Percentiles rank a stretch among this genome's conserved stretches.
Conservation (phyloP, 2,888 invertebrate genomes). For the Poecilobothrus nobilitatus region DNA sequence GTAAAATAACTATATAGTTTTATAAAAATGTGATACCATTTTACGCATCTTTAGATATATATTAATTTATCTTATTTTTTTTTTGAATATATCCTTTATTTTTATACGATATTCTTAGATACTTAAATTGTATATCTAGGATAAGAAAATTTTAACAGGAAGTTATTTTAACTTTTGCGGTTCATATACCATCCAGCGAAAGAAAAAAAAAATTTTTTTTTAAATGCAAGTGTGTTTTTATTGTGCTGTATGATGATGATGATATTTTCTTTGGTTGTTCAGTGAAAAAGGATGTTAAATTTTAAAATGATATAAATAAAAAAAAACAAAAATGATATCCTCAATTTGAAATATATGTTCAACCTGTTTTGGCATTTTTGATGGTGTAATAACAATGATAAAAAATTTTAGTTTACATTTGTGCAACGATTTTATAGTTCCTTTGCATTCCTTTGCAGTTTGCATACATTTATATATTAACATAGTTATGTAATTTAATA, state of each 20-base stretch:
- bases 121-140: too few relatives aligned
- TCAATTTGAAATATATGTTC: not conserved
- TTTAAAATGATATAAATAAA: not conserved
- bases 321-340: not conserved
- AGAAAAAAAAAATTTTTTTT: not conserved
- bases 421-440: too few relatives aligned
- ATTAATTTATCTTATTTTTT: too few relatives aligned
- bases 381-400: too few relatives aligned
- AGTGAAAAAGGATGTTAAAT: not conserved
- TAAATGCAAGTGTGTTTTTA: not conserved
- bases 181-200: not conserved
- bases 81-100: too few relatives aligned
- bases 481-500: not conserved
- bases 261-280: too few relatives aligned
- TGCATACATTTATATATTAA: not conserved
- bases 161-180: constrained; percentile 1
- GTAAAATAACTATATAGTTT: too few relatives aligned
- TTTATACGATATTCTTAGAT: too few relatives aligned
- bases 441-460: not conserved
- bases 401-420: too few relatives aligned
- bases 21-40: too few relatives aligned
- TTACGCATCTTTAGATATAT: too few relatives aligned
- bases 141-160: not conserved
- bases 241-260: not conserved
- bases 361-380: not conserved